Percentiles rank a stretch among this genome's conserved stretches.
These are phyloP conservation scores for Salvator merianae DNA, from an alignment of 2,113 vertebrate species.

Conservation along the genomic window DNA sequence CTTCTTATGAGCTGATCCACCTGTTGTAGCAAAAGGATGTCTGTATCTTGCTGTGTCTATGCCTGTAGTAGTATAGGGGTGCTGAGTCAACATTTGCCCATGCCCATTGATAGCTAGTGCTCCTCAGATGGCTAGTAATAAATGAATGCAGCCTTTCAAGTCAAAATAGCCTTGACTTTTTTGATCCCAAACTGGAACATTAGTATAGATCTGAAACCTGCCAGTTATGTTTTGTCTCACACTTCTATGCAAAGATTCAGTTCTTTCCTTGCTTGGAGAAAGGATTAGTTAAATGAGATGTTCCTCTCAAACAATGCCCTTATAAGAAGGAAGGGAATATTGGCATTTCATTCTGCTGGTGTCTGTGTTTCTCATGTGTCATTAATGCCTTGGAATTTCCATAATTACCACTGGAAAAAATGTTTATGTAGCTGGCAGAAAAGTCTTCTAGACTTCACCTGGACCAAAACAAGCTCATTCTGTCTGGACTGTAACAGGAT, in stretches of 20 bases:
- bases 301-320: background rate
- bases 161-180: too few relatives aligned
- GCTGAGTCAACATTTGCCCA: too few relatives aligned
- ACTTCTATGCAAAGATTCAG: background rate
- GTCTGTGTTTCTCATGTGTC: background rate
- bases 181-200: background rate
- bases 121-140: too few relatives aligned
- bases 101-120: too few relatives aligned
- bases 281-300: background rate
- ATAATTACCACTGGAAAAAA: background rate
- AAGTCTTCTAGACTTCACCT: background rate
- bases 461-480: background rate
- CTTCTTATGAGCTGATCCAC: background rate
- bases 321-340: background rate
- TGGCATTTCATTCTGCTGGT: background rate
- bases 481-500: background rate
- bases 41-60: too few relatives aligned
- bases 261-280: background rate
- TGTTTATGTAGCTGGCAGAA: background rate
- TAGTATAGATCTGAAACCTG: background rate
- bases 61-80: too few relatives aligned
- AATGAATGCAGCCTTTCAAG: too few relatives aligned
- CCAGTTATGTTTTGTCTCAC: background rate
- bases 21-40: too few relatives aligned
- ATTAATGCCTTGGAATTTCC: background rate